Conservation (phyloP, 2,113 vertebrate genomes). For the Tetrax tetrax region DNA sequence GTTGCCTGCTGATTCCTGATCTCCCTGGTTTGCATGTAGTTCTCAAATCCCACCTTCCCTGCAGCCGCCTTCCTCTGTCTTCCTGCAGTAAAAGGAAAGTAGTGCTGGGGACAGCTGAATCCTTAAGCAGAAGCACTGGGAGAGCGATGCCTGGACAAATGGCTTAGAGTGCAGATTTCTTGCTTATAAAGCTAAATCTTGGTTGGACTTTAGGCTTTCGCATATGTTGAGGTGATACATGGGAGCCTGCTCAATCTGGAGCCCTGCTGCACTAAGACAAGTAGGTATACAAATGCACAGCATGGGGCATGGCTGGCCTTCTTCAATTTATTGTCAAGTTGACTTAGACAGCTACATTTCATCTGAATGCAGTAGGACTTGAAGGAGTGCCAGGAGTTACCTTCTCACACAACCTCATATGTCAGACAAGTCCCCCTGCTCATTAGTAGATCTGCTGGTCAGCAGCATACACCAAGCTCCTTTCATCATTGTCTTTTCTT, state of each 20-base stretch:
- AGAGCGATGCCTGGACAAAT: background rate
- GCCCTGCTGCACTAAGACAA: background rate
- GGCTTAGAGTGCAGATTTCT: background rate
- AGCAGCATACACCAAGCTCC: background rate
- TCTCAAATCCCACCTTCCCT: background rate
- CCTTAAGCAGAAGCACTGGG: background rate
- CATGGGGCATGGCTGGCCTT: background rate
- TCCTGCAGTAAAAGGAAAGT: background rate
- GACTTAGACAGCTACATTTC: fast-evolving
- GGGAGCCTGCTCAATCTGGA: background rate
- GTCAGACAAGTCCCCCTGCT: background rate
- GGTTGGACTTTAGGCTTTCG: background rate
- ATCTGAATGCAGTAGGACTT: background rate
- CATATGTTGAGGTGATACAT: background rate
- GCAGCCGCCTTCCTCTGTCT: fast-evolving
- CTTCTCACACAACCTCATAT: fast-evolving
- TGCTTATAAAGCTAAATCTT: background rate
- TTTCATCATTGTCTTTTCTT: background rate
- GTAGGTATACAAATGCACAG: background rate
- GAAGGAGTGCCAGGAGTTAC: background rate
- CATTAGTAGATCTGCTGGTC: background rate
- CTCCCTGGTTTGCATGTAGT: fast-evolving
- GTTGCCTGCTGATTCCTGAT: background rate
- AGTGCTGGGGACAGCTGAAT: background rate
- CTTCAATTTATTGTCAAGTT: background rate